Evolutionary conservation across 2,797 vertebrate genomes (phyloP), one percentile per base, ranked within the genome.

Genomic region (Huso huso): DNA sequence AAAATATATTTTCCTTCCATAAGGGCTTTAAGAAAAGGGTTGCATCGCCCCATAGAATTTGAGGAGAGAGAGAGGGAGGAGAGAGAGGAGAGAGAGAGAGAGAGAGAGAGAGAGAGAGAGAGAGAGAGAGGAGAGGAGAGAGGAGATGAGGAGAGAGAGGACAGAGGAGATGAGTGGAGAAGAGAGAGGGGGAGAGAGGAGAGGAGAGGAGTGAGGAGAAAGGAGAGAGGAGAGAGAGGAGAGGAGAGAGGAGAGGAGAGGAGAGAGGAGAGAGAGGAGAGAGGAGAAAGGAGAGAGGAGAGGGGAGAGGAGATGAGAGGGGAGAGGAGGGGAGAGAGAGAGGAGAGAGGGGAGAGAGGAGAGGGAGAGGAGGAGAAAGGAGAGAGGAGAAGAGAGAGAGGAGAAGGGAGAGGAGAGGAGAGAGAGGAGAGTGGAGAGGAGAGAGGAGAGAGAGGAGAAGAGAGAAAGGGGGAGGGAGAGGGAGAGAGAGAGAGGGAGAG

Each of bases 201-300:
- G 77, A 82, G n/a, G 77, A 80, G 76, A 74, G 77, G 77, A 74
- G 78, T 72, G 80, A 49, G 13, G 11, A 63, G 7, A 37, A 1
- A 37, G 23, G 23, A 4, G 23, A 18, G 15, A 18, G 15, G 15
- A 18, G 15, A 18, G 15, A 18, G 15, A 18, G 15, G 49, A 71
- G 15, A 65, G 37, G 64, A 51, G 60, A 57, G 61, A 68, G 57
- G 67, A 50, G n/a, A 65, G 6, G 69, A 57, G 55, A 18, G 18
- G 11, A 37, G 18, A 23, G 57, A 50, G 48, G 6, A 84, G 77
- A 82, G 77, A 80, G 76, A 74, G 77, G 77, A 74, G 78, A 73
- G 80, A 49, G 13, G 11, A 63, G 7, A 37, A 1, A 37, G 23
- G 23, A 4, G 23, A 18, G 15, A 18, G 15, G 15, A 18, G 15